Conservation (phyloP, 2,888 invertebrate genomes). For the Agriopis leucophaearia region DNA sequence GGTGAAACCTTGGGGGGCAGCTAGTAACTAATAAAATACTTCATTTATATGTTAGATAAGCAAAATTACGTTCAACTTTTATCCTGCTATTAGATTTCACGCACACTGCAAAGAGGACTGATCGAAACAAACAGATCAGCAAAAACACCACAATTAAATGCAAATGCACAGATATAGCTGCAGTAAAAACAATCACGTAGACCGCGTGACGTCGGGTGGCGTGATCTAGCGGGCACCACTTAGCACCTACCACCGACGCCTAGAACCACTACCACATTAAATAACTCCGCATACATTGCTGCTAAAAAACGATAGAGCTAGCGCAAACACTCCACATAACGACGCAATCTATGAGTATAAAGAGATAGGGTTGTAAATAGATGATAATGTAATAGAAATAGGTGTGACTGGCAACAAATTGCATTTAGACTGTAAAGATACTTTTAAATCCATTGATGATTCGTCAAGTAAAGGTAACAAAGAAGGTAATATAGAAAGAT, state of each 20-base stretch:
- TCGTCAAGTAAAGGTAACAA: constrained; percentile 13
- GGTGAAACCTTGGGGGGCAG: no score
- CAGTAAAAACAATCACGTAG: constrained; percentile 40
- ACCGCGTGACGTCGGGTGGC: constrained; percentile 47
- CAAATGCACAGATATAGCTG: constrained; percentile 39
- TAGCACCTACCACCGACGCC: constrained; percentile 2
- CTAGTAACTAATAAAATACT: no score
- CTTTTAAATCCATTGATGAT: constrained; percentile 34
- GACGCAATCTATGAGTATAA: background rate
- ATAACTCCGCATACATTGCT: constrained; percentile 18
- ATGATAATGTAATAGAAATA: constrained; percentile 21
- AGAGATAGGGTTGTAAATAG: background rate
- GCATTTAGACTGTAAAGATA: constrained; percentile 32
- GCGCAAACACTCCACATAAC: background rate
- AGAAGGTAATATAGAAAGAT: constrained; percentile 1
- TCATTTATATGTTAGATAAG: background rate
- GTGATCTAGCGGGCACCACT: constrained; percentile 40
- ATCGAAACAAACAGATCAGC: constrained; percentile 37
- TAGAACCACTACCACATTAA: background rate
- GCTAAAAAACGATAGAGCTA: background rate
- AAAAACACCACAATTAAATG: constrained; percentile 44
- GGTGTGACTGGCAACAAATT: constrained; percentile 36
- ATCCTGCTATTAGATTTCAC: constrained; percentile 19
- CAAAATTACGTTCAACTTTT: background rate
- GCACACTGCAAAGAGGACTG: constrained; percentile 16